These are phyloP conservation scores for Serrognathus titanus DNA, from an alignment of 2,888 invertebrate species.

Conservation along the genomic window DNA sequence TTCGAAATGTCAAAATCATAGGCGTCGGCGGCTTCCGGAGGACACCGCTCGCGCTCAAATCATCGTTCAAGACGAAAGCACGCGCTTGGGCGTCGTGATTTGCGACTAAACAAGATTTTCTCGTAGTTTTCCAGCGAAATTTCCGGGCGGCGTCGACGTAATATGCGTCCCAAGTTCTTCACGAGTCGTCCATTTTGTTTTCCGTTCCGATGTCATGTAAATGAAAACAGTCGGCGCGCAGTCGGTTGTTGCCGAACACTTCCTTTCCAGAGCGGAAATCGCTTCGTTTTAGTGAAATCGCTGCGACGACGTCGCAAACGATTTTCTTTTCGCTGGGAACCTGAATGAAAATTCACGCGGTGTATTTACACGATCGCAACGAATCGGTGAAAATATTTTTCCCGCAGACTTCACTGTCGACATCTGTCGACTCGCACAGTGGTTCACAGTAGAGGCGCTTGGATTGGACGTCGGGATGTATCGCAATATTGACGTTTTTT, in stretches of 20 bases:
- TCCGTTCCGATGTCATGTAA: not conserved
- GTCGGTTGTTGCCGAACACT: constrained; percentile 5
- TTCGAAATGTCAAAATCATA: constrained; percentile 27
- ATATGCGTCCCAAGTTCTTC: no score
- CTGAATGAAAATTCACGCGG: no score
- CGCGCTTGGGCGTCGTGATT: no score
- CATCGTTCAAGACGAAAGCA: no score
- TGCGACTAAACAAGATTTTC: no score
- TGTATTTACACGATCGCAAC: no score
- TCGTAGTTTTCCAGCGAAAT: no score
- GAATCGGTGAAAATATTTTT: constrained; percentile 7
- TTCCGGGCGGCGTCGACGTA: no score
- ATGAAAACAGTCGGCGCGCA: constrained; percentile 9
- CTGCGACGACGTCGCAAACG: no score
- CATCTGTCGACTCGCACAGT: constrained; percentile 22
- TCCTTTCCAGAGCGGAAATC: constrained; percentile 17
- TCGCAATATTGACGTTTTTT: constrained; percentile 23
- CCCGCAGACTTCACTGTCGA: constrained; percentile 13
- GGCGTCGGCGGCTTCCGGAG: constrained; percentile 20
- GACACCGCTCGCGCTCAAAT: no score
- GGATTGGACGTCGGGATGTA: constrained; percentile 28
- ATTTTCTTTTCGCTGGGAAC: no score
- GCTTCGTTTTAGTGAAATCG: constrained; percentile 11
- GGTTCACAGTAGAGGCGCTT: constrained; percentile 20
- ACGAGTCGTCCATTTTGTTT: no score